Evolutionary conservation across 2,113 vertebrate species (phyloP).

Genomic region (Mus pahari): DNA sequence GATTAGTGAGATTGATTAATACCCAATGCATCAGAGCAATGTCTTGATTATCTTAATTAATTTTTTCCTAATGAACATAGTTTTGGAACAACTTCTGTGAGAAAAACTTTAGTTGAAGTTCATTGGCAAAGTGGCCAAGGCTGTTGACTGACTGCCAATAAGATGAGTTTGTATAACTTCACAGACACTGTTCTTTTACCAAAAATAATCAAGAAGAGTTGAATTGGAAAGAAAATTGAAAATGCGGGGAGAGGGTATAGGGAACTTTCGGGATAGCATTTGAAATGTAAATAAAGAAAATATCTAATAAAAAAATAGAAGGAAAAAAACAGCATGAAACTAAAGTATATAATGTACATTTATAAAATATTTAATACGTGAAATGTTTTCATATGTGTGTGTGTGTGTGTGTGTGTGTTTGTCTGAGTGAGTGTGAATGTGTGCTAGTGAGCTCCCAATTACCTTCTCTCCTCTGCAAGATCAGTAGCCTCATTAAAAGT

Average conservation of each 20-base stretch:
- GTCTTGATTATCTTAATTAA: background rate
- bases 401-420: background rate
- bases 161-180: background rate
- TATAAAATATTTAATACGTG: background rate
- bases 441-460: background rate
- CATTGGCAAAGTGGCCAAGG: background rate
- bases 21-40: background rate
- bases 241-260: too few relatives aligned
- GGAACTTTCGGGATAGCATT: too few relatives aligned
- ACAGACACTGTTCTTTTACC: background rate
- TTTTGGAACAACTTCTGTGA: background rate
- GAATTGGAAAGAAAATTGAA: background rate
- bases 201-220: background rate
- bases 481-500: background rate
- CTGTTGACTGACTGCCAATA: background rate
- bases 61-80: background rate
- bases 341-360: background rate
- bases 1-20: background rate
- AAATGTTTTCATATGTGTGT: background rate
- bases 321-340: background rate
- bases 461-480: conserved; percentile 2
- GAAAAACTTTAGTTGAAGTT: background rate
- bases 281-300: too few relatives aligned
- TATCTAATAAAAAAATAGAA: too few relatives aligned
- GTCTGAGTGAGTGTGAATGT: background rate